Percentiles rank a stretch among this genome's conserved stretches.
Conservation (phyloP, 2,888 invertebrate genomes). For the Synanthedon andrenaeformis region DNA sequence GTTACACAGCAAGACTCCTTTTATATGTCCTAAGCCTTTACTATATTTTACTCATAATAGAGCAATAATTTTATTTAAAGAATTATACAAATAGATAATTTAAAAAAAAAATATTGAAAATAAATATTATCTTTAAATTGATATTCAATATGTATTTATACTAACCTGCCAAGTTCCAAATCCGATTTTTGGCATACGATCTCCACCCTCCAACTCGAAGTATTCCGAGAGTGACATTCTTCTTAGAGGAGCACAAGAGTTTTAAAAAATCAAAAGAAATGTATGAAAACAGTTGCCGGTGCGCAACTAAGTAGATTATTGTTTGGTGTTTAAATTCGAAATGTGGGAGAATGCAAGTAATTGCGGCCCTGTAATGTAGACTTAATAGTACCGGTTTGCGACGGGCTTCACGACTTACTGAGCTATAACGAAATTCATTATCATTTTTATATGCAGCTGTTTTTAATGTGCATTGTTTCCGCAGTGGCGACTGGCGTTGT, state of each 20-base stretch:
- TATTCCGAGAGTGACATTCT: conserved; percentile 39
- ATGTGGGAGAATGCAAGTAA: conserved; percentile 20
- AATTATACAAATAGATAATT: too few relatives aligned
- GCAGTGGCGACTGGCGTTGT: too few relatives aligned
- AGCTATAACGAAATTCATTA: not conserved
- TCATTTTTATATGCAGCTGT: not conserved
- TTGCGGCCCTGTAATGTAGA: conserved; percentile 8
- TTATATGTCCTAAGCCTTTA: too few relatives aligned
- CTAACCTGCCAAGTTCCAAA: conserved; percentile 86
- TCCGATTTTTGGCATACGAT: conserved; percentile 78
- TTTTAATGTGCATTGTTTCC: too few relatives aligned
- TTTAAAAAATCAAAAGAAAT: not conserved
- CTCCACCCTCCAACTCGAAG: conserved; percentile 57
- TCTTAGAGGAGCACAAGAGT: not conserved
- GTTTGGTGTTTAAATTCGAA: conserved; percentile 17
- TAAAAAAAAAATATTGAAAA: too few relatives aligned
- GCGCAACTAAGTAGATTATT: conserved; percentile 8
- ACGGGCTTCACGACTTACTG: not conserved
- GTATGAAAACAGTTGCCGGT: too few relatives aligned
- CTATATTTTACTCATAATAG: too few relatives aligned
- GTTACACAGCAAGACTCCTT: too few relatives aligned
- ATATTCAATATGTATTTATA: too few relatives aligned
- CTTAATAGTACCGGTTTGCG: conserved; percentile 1
- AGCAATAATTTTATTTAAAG: too few relatives aligned
- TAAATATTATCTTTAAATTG: too few relatives aligned